Evolutionary conservation across 53 echinoderm and acorn worm genomes (phyloP).

Genomic region (Echinometra lucunter): DNA sequence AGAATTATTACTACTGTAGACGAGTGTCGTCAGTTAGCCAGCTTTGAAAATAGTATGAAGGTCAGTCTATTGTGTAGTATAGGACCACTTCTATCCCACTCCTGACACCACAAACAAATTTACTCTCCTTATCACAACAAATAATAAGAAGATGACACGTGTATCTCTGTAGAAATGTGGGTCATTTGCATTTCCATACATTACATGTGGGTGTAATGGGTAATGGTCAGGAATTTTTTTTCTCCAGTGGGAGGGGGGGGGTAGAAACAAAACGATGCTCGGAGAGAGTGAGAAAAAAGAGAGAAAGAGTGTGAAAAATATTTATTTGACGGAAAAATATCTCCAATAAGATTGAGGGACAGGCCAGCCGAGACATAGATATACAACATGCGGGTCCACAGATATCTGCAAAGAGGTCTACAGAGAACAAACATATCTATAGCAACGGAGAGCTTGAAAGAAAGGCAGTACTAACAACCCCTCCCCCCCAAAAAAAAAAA

Average conservation of each 20-base stretch:
- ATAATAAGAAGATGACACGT: not conserved
- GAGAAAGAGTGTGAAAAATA: not conserved
- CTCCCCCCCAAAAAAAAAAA: not conserved
- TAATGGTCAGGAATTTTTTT: not conserved
- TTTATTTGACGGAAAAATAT: not conserved
- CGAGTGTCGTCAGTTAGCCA: not conserved
- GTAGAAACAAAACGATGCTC: not conserved
- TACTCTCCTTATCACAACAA: constrained; percentile 33
- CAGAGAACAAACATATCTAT: not conserved
- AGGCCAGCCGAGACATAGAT: too few relatives aligned
- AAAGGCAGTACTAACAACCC: too few relatives aligned
- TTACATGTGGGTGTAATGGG: not conserved
- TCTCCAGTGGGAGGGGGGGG: not conserved
- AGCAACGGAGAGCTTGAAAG: not conserved
- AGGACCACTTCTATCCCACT: not conserved
- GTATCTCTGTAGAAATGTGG: not conserved
- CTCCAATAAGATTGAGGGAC: not conserved
- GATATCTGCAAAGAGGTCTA: too few relatives aligned
- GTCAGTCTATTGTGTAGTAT: constrained; percentile 20
- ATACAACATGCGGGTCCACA: too few relatives aligned
- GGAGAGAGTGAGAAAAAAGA: not conserved
- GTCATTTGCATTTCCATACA: constrained; percentile 1
- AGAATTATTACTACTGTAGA: not conserved
- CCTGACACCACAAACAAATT: not conserved
- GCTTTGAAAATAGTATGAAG: constrained; percentile 12